These are phyloP conservation scores for Thunnus maccoyii DNA, from an alignment of 2,113 vertebrate species.

Conservation along the genomic window DNA sequence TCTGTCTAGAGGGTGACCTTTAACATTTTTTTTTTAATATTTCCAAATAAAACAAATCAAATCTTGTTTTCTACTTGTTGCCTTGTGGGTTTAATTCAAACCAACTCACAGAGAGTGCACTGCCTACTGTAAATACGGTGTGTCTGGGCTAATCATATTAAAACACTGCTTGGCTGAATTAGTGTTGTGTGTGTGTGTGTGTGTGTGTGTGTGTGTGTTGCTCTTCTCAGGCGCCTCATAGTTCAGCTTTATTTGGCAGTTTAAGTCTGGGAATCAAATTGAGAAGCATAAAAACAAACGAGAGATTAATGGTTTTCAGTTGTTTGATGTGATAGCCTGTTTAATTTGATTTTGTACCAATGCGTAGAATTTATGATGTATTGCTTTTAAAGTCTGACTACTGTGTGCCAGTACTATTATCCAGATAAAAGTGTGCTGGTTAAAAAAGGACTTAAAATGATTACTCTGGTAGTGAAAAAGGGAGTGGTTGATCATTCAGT, in stretches of 20 bases:
- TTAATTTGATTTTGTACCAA: conserved; percentile 19
- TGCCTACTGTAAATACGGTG: conserved; percentile 9
- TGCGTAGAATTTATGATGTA: conserved; percentile 7
- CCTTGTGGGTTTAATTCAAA: conserved; percentile 30
- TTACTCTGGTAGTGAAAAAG: background rate
- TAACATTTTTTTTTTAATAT: conserved; percentile 5
- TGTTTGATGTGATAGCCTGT: conserved; percentile 22
- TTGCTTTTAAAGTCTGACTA: conserved; percentile 26
- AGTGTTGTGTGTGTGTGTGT: conserved; percentile 12
- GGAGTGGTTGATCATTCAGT: conserved; percentile 15
- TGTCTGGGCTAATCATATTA: conserved; percentile 45
- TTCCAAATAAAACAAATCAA: conserved; percentile 25
- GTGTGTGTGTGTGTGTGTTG: background rate
- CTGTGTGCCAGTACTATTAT: background rate
- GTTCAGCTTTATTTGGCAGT: conserved; percentile 20
- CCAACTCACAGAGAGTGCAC: conserved; percentile 1
- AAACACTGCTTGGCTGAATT: conserved; percentile 46
- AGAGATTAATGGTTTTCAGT: conserved; percentile 8
- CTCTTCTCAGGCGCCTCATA: conserved; percentile 31
- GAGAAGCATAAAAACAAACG: conserved; percentile 35
- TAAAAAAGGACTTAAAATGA: background rate
- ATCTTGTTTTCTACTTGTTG: conserved; percentile 26
- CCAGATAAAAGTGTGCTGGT: background rate
- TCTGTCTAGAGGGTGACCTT: background rate
- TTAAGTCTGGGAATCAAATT: conserved; percentile 30